phyloP scores from a whole-genome alignment of 2,888 invertebrate species.

The Ormyrus nitidulus region DNA sequence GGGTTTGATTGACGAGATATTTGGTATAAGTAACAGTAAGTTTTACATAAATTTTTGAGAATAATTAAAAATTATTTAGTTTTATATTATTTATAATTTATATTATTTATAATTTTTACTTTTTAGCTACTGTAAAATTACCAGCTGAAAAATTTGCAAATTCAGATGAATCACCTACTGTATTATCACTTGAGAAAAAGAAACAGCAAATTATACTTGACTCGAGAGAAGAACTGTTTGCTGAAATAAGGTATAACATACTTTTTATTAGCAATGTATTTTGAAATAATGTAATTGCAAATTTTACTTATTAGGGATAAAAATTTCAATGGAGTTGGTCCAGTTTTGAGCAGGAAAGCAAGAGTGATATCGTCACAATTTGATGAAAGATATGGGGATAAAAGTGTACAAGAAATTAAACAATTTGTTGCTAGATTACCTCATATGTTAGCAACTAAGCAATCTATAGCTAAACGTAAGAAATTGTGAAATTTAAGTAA shows the following conservation, averaged over 20 bases:
- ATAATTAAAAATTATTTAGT: slow-evolving; percentile 33
- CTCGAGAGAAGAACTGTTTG: slow-evolving; percentile 91
- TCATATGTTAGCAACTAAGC: slow-evolving; percentile 89
- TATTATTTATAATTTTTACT: slow-evolving; percentile 12
- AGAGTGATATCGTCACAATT: slow-evolving; percentile 90
- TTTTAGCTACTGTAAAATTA: slow-evolving; percentile 84
- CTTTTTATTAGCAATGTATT: not conserved
- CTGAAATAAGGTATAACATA: slow-evolving; percentile 81
- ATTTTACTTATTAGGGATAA: slow-evolving; percentile 82
- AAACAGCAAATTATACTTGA: slow-evolving; percentile 86
- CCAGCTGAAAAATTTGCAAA: slow-evolving; percentile 90
- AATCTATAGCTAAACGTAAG: slow-evolving; percentile 85
- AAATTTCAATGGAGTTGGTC: slow-evolving; percentile 94
- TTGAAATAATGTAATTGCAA: not conserved
- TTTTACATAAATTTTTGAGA: slow-evolving; percentile 35
- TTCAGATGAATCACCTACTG: slow-evolving; percentile 80
- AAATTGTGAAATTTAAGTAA: not conserved
- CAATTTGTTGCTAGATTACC: slow-evolving; percentile 93
- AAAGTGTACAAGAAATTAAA: slow-evolving; percentile 96
- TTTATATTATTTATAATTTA: not conserved
- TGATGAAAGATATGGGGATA: slow-evolving; percentile 89
- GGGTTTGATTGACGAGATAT: slow-evolving; percentile 97
- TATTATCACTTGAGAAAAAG: slow-evolving; percentile 82
- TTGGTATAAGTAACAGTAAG: slow-evolving; percentile 86
- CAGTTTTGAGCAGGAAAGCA: slow-evolving; percentile 89